phyloP scores from a whole-genome alignment of 2,113 vertebrate genomes.

The Brevimyrus niger region DNA sequence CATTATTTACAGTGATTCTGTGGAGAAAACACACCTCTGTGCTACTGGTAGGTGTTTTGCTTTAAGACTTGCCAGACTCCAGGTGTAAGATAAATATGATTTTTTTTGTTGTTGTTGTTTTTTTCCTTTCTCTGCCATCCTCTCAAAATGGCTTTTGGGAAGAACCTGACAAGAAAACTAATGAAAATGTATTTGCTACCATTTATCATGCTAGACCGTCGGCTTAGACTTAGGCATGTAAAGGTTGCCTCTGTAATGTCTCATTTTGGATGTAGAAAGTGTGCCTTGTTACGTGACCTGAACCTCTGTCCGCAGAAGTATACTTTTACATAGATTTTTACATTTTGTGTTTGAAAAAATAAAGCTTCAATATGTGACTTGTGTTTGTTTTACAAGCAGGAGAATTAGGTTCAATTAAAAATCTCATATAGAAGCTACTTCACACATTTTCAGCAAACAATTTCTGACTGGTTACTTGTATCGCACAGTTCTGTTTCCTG shows the following conservation, averaged over 20 bases:
- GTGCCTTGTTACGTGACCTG: neutral
- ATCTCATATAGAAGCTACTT: neutral
- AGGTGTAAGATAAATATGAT: neutral
- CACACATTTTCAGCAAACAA: neutral
- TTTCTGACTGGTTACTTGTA: neutral
- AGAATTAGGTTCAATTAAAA: neutral
- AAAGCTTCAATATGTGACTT: neutral
- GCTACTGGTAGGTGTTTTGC: neutral
- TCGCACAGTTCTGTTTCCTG: neutral
- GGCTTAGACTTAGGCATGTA: neutral
- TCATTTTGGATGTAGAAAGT: neutral
- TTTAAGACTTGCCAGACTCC: neutral
- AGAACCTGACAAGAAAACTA: neutral
- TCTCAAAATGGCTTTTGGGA: neutral
- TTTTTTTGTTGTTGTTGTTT: no score
- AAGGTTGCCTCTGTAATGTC: neutral
- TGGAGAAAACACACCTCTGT: neutral
- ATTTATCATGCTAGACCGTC: neutral
- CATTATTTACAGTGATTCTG: neutral
- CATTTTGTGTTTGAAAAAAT: neutral
- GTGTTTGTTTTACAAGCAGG: neutral
- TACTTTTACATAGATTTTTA: neutral
- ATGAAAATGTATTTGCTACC: neutral
- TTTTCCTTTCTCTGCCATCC: neutral
- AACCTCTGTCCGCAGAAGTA: neutral